Evolutionary conservation across 2,797 vertebrate species (phyloP).

Genomic region (Lophius americanus): DNA sequence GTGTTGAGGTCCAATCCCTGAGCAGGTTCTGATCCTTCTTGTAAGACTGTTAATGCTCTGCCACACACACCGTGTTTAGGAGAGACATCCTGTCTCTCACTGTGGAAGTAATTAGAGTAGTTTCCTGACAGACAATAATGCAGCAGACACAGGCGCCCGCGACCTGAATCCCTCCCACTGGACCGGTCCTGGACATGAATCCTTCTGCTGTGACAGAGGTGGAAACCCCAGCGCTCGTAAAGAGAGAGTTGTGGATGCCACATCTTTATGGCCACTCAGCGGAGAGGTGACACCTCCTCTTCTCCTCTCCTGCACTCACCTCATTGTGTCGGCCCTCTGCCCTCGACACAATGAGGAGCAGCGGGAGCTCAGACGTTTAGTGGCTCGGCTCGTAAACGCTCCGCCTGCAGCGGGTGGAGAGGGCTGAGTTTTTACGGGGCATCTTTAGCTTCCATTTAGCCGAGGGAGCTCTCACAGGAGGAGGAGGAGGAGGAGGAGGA

Average conservation of each 20-base stretch:
- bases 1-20: neutral
- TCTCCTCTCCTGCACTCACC: slow-evolving; percentile 22
- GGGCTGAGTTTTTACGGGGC: neutral
- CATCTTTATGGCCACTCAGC: slow-evolving; percentile 21
- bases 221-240: slow-evolving; percentile 29
- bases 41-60: neutral
- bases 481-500: neutral
- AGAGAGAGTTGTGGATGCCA: slow-evolving; percentile 27
- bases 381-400: slow-evolving; percentile 13
- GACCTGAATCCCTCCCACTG: too few species aligned
- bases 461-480: neutral
- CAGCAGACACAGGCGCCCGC: slow-evolving; percentile 18
- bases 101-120: slow-evolving; percentile 29
- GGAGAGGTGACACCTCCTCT: slow-evolving; percentile 24
- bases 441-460: slow-evolving; percentile 5
- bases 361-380: slow-evolving; percentile 12
- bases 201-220: neutral
- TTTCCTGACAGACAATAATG: slow-evolving; percentile 31
- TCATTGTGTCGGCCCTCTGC: slow-evolving; percentile 14
- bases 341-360: slow-evolving; percentile 6
- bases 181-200: neutral
- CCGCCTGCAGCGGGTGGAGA: neutral
- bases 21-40: neutral
- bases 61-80: neutral
- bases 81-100: slow-evolving; percentile 29